phyloP scores from a whole-genome alignment of 2,113 vertebrate species.

The Furnarius figulus region DNA sequence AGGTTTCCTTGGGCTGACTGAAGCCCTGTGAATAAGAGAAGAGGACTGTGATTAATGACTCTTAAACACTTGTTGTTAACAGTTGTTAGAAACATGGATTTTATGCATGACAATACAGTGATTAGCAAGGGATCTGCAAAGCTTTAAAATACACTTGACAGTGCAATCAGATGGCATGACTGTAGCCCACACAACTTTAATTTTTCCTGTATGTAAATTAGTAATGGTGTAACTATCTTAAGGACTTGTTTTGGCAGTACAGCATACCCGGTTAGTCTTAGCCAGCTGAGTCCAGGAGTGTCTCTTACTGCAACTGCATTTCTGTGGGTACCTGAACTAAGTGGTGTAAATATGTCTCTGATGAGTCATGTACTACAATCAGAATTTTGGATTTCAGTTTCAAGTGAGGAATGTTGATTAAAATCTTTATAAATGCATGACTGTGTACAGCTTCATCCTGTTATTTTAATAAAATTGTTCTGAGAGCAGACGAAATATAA shows the following conservation, averaged over 20 bases:
- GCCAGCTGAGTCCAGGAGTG: not conserved
- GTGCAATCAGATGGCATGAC: not conserved
- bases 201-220: not conserved
- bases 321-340: not conserved
- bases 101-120: not conserved
- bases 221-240: not conserved
- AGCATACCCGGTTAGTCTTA: not conserved
- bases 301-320: not conserved
- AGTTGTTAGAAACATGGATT: not conserved
- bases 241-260: not conserved
- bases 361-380: not conserved
- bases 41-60: not conserved
- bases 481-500: not conserved
- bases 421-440: not conserved
- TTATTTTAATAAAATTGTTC: not conserved
- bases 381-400: not conserved
- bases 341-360: not conserved
- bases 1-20: not conserved
- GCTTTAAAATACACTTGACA: not conserved
- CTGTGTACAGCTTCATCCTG: not conserved
- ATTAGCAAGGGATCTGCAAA: not conserved
- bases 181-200: not conserved
- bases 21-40: not conserved
- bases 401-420: not conserved
- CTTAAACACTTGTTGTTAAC: not conserved